Conservation (phyloP, 2,888 invertebrate species). For the Dasysyrphus albostriatus region DNA sequence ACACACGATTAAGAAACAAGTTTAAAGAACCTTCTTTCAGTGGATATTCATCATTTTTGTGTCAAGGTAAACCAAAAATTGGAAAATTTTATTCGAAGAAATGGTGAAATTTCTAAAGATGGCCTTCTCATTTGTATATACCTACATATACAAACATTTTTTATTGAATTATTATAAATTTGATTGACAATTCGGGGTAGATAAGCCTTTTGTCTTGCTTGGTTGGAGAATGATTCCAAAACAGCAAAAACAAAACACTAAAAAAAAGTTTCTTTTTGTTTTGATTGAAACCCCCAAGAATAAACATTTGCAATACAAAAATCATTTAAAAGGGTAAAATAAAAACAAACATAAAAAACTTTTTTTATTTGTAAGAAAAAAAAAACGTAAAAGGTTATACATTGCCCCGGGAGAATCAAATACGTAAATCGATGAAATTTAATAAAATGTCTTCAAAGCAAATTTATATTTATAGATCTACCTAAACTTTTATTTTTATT, state of each 20-base stretch:
- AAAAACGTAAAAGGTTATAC: constrained; percentile 58
- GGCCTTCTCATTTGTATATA: no score
- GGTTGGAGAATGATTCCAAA: neutral
- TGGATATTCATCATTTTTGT: no score
- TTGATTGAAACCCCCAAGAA: neutral
- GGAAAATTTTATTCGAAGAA: no score
- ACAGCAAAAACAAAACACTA: neutral
- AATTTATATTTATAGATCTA: constrained; percentile 3
- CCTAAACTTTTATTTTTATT: constrained; percentile 21
- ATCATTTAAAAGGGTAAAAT: neutral
- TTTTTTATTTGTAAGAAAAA: constrained; percentile 39
- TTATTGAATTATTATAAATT: neutral
- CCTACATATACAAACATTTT: no score
- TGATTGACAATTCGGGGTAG: no score
- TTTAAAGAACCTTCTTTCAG: no score
- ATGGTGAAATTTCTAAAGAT: no score
- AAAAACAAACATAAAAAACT: neutral
- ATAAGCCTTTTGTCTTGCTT: no score
- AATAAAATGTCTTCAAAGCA: constrained; percentile 20
- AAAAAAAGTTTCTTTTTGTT: neutral
- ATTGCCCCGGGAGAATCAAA: constrained; percentile 49
- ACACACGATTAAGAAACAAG: neutral
- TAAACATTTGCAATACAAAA: neutral
- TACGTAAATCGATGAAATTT: constrained; percentile 63
- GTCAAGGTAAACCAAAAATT: no score